Conservation (phyloP, 1,140 invertebrate species). For the Papilio glaucus region DNA sequence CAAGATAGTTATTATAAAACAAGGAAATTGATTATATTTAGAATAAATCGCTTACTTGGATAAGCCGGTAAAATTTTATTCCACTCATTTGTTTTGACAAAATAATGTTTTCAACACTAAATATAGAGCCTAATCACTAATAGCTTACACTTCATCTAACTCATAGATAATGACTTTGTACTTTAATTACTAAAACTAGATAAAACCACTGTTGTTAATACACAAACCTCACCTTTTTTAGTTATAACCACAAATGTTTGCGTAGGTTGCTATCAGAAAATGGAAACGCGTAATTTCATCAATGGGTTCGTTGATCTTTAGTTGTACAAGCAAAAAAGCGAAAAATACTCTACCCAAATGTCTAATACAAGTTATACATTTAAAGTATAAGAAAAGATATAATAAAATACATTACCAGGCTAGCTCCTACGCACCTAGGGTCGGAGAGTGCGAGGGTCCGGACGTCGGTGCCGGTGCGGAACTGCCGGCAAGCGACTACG, state of each 20-base stretch:
- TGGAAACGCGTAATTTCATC: conserved; percentile 50
- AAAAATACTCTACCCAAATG: conserved; percentile 27
- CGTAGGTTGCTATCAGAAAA: conserved; percentile 57
- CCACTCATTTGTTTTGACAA: conserved; percentile 2
- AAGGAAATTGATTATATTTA: background rate
- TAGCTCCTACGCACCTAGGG: too few relatives aligned
- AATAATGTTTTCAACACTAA: conserved; percentile 1
- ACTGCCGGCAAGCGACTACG: conserved; percentile 61
- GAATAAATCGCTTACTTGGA: background rate
- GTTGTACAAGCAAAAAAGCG: conserved; percentile 14
- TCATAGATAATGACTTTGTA: background rate
- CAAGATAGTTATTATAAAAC: background rate
- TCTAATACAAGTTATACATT: background rate
- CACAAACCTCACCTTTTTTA: conserved; percentile 16
- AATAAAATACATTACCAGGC: conserved; percentile 54
- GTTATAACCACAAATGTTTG: conserved; percentile 39
- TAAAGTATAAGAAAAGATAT: conserved; percentile 22
- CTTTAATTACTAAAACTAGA: conserved; percentile 19
- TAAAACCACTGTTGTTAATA: conserved; percentile 9
- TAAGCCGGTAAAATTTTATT: background rate
- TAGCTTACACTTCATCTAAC: background rate
- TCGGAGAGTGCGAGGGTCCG: conserved; percentile 44
- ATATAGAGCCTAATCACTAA: conserved; percentile 1
- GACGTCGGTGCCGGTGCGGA: conserved; percentile 53
- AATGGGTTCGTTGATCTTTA: conserved; percentile 39